Evolutionary conservation across 2,888 invertebrate species (phyloP), one percentile per base, ranked within the genome.

Genomic region (Lomographa bimaculata): DNA sequence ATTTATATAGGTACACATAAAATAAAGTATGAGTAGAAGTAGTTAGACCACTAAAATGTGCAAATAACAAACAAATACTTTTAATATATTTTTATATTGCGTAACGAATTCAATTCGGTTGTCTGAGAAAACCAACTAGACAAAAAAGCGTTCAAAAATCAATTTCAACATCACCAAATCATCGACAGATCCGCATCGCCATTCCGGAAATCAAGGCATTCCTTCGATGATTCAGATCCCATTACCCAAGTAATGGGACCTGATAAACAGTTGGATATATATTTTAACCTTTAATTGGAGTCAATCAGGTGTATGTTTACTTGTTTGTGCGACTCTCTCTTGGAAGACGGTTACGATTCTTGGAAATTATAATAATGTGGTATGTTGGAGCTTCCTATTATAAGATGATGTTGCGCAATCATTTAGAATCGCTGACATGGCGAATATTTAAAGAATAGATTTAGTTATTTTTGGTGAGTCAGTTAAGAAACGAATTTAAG

Each of bases 121-220:
- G n/a, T n/a, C n/a, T n/a, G n/a, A n/a, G n/a, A 24, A 23, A 32
- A 10, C 19, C 19, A 24, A 25, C 16, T 17, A 19, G 5, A 20
- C 7, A n/a, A 41, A 41, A 41, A 20, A 36, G 23, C 35, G 35
- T 34, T 18, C 10, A 9, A 21, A 34, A 42, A 32, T 30, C 35
- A 26, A 26, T 29, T 34, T 10, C 7, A 8, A 26, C 30, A 19
- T 17, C 7, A 19, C 9, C 29, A 35, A 29, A 7, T 26, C 29
- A 26, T 35, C 25, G 14, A 9, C 27, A 36, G 21, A 43, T 37
- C 36, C 42, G 42, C 42, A 33, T 42, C 27, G 42, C 40, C 40
- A 24, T 61, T 64, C 79, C 80, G 84, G 84, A 84, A 80, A 72
- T 73, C 58, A 63, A 61, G 46, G 65, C 81, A 83, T 85, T 80